A percentile compares a stretch with the other conserved stretches of the same genome.
These are phyloP conservation scores for Mastacembelus armatus DNA, from an alignment of 2,797 vertebrate species.

Conservation along the genomic window DNA sequence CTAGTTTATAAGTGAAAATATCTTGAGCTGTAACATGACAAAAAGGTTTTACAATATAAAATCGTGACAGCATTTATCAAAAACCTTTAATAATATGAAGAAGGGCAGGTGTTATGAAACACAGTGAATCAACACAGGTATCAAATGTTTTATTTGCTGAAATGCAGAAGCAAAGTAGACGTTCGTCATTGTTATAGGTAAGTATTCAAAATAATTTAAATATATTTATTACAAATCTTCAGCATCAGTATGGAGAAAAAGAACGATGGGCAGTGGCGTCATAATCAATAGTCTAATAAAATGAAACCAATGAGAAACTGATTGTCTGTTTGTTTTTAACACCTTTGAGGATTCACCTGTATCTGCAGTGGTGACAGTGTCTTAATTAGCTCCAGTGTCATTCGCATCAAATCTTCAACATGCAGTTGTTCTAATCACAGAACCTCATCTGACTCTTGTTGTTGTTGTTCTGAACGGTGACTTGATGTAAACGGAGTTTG, in stretches of 20 bases:
- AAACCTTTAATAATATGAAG: too few relatives aligned
- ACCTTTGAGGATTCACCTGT: slow-evolving; percentile 1
- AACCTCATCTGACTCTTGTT: neutral
- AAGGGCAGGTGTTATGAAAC: neutral
- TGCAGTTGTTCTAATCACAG: slow-evolving; percentile 23
- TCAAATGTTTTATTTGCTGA: slow-evolving; percentile 76
- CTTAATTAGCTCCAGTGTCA: slow-evolving; percentile 31
- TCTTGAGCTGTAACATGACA: too few relatives aligned
- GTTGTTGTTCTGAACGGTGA: neutral
- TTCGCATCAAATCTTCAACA: slow-evolving; percentile 15
- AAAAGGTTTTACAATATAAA: too few relatives aligned
- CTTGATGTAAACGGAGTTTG: too few relatives aligned
- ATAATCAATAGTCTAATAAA: slow-evolving; percentile 17
- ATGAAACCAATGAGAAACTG: neutral
- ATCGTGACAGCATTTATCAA: too few relatives aligned
- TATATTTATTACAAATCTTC: slow-evolving; percentile 72
- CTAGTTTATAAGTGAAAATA: too few relatives aligned
- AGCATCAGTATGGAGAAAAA: slow-evolving; percentile 17
- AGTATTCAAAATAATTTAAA: slow-evolving; percentile 77
- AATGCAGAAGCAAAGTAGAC: slow-evolving; percentile 58
- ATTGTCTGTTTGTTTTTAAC: neutral
- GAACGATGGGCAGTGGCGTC: neutral
- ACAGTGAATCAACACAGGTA: slow-evolving; percentile 32
- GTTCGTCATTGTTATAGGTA: slow-evolving; percentile 38
- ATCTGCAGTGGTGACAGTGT: too few relatives aligned